Base-by-base conservation (phyloP, 2,888 invertebrate genomes). In the Xylocampa areola region DNA sequence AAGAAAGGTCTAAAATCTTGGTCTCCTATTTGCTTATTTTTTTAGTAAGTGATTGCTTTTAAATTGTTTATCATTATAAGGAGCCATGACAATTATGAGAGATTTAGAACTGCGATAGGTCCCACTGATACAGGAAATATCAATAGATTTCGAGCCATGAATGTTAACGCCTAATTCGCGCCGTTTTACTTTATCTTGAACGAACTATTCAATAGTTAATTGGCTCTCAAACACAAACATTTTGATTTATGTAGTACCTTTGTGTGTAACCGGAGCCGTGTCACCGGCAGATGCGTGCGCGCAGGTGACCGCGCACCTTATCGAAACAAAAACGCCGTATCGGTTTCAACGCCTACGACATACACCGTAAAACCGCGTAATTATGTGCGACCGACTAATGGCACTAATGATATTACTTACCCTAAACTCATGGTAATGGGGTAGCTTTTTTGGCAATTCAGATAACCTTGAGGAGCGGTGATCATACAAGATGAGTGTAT, bases 281-380 rank as follows among this genome's bases (percentile, higher is more conserved):
- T 33, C 29, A 14, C 36, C 2, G 58, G 72, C 80, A 81, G 79
- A 73, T 81, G 81, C 70, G 59, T 52, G 7, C n/a, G 66, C 68
- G 80, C 81, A 80, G 79, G 81, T 79, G 80, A 60, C 29, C 57
- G 48, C 52, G 61, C 73, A 71, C 72, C 64, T 66, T 71, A 62
- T 58, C 63, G 48, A 36, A 30, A 57, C 57, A 73, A 73, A 62
- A 66, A 73, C 73, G 40, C 36, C 62, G 58, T 63, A 73, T 67
- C 70, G 58, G 52, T 73, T 73, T 59, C 64, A 49, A 57, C 62
- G 48, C 53, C 41, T 51, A 19, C 53, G 40, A 41, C 23, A 7
- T 14, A 62, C 33, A 21, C 6, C 25, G 33, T 33, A 7, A 41
- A 25, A 29, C 45, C 16, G 16, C 37, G 6, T 43, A 40, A 47